Base-by-base conservation (phyloP, 2,888 invertebrate genomes). In the Conchocele bisecta region DNA sequence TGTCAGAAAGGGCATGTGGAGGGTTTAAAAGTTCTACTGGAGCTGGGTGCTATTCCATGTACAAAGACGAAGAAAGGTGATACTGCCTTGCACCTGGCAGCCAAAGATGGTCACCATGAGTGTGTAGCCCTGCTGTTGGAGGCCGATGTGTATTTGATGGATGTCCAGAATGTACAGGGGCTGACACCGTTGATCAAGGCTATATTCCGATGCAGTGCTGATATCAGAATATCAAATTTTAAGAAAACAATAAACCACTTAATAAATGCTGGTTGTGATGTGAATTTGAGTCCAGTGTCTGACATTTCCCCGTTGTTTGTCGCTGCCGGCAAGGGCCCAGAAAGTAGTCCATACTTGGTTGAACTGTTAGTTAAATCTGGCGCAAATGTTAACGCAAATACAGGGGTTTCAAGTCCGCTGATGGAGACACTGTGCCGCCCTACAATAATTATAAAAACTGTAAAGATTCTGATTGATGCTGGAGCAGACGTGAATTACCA, bases 251-350 rank as follows among this genome's bases (percentile, higher is more conserved):
- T 87, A 13, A 63, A 82, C 24, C 50, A 70, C 5, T 58, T 87
- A 15, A 58, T 86, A 6, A 64, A 75, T n/a, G 75, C 77, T 35
- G 82, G 83, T 4, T 84, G 83, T 71, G 77, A 87, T 67, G 82
- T 83, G 0, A 86, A 87, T 60, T 72, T 86, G 15, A 70, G 81
- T 35, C 82, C 86, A 3, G 67, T 72, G 28, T 83, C 85, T 3
- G 72, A 76, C 37, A 78, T 85, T 26, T 86, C 87, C 13, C 86
- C 88, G 3, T 70, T 89, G 13, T 88, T 89, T 63, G 69, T 88
- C 20, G 72, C 87, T 7, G 87, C 89, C 17, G 83, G 85, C 4
- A 79, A 80, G n/a, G 84, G 87, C 64, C n/a, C n/a, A n/a, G n/a
- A n/a, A n/a, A 85, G 84, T 11, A 83, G 83, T 39, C 63, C 72